Evolutionary conservation across 2,113 vertebrate species (phyloP), one percentile per base, ranked within the genome.

Genomic region (Dermatemys mawii): DNA sequence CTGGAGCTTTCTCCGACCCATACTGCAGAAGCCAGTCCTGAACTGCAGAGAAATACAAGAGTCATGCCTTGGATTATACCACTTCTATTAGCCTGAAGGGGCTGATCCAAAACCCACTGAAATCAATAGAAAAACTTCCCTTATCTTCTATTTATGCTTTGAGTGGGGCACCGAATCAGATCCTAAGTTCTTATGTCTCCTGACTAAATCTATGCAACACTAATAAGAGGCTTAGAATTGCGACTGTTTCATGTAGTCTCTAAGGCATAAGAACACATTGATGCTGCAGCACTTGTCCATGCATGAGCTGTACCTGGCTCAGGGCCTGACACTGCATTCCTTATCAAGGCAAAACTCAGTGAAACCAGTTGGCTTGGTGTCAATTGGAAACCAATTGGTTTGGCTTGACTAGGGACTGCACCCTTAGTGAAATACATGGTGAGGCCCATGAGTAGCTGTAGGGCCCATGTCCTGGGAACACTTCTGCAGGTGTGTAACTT

Each of bases 261-360:
- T 84, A 80, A 93, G 86, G 90, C 90, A 87, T 2, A 26, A 88
- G 84, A 92, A 90, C 51, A 73, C 55, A 0, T 4, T 78, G 91
- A 87, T 96, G 92, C 79, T 96, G 81, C 1, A 1, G 73, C 19
- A 2, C 84, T 95, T 96, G 90, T 90, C 92, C 90, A 1, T 94
- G 95, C 88, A 89, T 79, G 95, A 97, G 93, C 93, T 87, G 79
- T 41, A 90, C 89, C 90, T 95, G 94, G 93, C 82, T 96, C 38
- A 12, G 73, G 94, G 95, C 1, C 1, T 63, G 89, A 81, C 70
- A 86, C 88, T 0, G 1, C 88, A 3, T 94, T 96, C 92, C 60
- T 85, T 41, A 82, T 49, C 4, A 50, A 87, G 86, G 51, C 86
- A 95, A 91, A 95, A 83, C 81, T 94, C 93, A 76, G 2, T 27